phyloP scores from a whole-genome alignment of 2,113 vertebrate species.

The Ictalurus furcatus region DNA sequence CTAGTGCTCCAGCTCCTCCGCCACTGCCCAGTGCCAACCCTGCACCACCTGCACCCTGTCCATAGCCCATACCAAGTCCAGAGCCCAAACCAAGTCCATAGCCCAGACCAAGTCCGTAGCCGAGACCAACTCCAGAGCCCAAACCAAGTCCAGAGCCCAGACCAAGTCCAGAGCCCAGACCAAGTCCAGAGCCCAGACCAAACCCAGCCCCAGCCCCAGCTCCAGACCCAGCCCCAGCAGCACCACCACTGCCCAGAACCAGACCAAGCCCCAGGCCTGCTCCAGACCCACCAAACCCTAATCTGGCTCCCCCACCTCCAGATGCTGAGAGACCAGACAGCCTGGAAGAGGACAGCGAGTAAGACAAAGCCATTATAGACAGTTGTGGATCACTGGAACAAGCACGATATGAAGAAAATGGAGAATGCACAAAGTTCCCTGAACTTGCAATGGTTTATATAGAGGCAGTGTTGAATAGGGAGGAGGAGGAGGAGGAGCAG shows the following conservation, averaged over 20 bases:
- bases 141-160: slow-evolving; percentile 29
- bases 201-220: slow-evolving; percentile 10
- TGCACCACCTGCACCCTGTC: slow-evolving; percentile 36
- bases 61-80: slow-evolving; percentile 5
- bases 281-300: slow-evolving; percentile 10
- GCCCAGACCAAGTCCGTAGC: slow-evolving; percentile 1
- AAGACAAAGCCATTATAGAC: slow-evolving; percentile 49
- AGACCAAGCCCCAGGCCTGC: slow-evolving; percentile 10
- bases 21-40: slow-evolving; percentile 45
- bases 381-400: slow-evolving; percentile 20
- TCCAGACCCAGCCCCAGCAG: slow-evolving; percentile 12
- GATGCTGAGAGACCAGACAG: slow-evolving; percentile 36
- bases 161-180: slow-evolving; percentile 28
- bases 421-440: slow-evolving; percentile 17
- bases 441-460: slow-evolving; percentile 34
- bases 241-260: slow-evolving; percentile 18
- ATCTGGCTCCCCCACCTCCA: slow-evolving; percentile 27
- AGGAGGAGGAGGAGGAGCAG: slow-evolving; percentile 14
- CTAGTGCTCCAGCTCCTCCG: slow-evolving; percentile 44
- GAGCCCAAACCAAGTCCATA: slow-evolving; percentile 10
- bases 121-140: slow-evolving; percentile 1
- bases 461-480: background rate
- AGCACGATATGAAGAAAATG: slow-evolving; percentile 13
- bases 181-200: slow-evolving; percentile 32
- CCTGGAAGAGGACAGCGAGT: slow-evolving; percentile 48